Percentiles rank a stretch among this genome's conserved stretches.
These are phyloP conservation scores for Zoanthus sociatus DNA, from an alignment of 92 coral and sea anemone genomes.

Conservation along the genomic window DNA sequence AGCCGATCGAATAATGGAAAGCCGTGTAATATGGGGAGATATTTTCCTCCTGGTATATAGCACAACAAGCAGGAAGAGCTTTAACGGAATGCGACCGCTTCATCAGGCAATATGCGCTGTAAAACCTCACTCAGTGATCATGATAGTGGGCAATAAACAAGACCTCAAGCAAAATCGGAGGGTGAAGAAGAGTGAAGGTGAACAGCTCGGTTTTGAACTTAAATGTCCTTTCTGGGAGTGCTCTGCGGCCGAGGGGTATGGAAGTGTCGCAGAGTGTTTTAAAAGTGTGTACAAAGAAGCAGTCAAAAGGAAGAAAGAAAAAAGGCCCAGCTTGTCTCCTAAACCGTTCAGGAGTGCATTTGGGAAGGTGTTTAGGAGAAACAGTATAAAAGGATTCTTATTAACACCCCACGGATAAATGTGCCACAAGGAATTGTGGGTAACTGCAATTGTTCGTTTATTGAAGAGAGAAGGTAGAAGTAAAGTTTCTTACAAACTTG, in stretches of 20 bases:
- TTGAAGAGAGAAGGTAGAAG: too few species aligned
- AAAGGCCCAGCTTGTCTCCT: constrained; percentile 76
- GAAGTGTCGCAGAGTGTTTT: constrained; percentile 65
- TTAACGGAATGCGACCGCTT: constrained; percentile 60
- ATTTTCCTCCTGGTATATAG: constrained; percentile 81
- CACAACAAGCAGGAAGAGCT: constrained; percentile 73
- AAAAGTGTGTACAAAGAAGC: constrained; percentile 81
- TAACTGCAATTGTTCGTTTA: too few species aligned
- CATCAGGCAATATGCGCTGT: constrained; percentile 57
- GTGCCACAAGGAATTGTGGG: background rate
- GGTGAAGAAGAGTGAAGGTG: constrained; percentile 71
- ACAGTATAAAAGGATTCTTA: constrained; percentile 60
- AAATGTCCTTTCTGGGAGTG: constrained; percentile 78
- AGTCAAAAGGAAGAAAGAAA: constrained; percentile 69
- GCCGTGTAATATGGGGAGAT: constrained; percentile 81
- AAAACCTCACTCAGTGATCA: constrained; percentile 70
- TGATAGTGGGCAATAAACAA: constrained; percentile 78
- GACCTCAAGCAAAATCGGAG: constrained; percentile 80
- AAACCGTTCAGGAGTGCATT: constrained; percentile 79
- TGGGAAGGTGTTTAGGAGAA: constrained; percentile 81
- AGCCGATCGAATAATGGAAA: constrained; percentile 59
- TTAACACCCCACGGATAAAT: constrained; percentile 44
- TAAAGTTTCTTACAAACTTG: too few species aligned
- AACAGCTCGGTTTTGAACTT: constrained; percentile 60
- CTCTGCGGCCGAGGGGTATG: constrained; percentile 79